These are phyloP conservation scores for Machaerirhynchus nigripectus DNA, from an alignment of 2,113 vertebrate species.

Conservation along the genomic window DNA sequence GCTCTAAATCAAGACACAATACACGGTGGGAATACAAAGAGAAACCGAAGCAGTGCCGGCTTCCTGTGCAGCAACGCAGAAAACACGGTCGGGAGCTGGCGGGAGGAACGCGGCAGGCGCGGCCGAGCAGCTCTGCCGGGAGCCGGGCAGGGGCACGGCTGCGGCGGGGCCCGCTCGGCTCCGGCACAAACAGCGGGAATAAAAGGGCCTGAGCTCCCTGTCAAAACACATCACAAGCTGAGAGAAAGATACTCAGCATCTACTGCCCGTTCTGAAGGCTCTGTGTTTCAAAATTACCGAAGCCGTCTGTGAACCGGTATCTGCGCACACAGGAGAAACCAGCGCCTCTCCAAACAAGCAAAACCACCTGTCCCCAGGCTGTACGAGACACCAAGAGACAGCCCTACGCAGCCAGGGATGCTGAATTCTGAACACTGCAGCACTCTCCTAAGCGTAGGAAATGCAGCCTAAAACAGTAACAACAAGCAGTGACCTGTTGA, in stretches of 20 bases:
- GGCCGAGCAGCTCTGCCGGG: not conserved
- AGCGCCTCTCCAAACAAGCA: not conserved
- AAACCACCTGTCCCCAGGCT: accelerated
- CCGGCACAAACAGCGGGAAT: not conserved
- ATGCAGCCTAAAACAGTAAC: not conserved
- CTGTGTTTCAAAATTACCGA: accelerated
- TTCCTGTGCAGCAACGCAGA: not conserved
- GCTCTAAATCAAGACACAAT: not conserved
- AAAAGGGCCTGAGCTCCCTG: not conserved
- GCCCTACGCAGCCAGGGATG: not conserved
- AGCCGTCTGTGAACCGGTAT: no score
- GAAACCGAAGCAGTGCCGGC: not conserved
- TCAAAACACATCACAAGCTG: not conserved
- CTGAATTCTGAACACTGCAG: not conserved
- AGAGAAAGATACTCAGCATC: not conserved
- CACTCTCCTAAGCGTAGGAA: not conserved
- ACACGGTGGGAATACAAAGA: not conserved
- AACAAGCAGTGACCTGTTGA: not conserved
- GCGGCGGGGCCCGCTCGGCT: not conserved
- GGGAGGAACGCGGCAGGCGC: not conserved
- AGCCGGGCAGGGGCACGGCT: not conserved
- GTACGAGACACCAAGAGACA: no score
- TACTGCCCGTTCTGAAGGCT: not conserved
- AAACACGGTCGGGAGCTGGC: not conserved
- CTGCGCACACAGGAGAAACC: not conserved